Conservation (phyloP, 2,113 vertebrate species). For the Platysternon megacephalum region DNA sequence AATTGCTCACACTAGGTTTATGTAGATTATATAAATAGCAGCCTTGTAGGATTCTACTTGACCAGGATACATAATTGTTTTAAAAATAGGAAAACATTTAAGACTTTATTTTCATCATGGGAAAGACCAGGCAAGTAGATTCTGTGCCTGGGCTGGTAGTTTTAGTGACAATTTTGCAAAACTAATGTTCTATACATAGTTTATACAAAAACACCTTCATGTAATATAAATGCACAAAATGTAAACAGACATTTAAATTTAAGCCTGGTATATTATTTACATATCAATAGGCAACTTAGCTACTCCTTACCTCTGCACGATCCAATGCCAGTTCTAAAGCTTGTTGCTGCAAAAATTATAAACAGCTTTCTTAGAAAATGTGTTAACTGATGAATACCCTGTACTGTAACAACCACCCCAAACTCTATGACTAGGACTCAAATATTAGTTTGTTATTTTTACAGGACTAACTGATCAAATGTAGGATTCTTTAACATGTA, state of each 20-base stretch:
- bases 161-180: not conserved
- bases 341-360: constrained; percentile 88
- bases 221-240: not conserved
- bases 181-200: not conserved
- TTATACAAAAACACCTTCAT: not conserved
- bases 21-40: not conserved
- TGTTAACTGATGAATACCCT: not conserved
- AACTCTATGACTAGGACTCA: accelerated
- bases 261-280: not conserved
- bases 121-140: not conserved
- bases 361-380: constrained; percentile 29
- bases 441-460: not conserved
- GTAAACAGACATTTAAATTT: not conserved
- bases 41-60: not conserved
- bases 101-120: accelerated
- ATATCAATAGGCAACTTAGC: not conserved
- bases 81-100: not conserved
- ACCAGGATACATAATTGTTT: not conserved
- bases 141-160: accelerated
- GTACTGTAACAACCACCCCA: not conserved
- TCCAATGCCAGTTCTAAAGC: constrained; percentile 98
- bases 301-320: constrained; percentile 92
- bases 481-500: not conserved
- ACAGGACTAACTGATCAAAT: not conserved
- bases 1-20: not conserved